Base-by-base conservation (phyloP, 2,113 vertebrate species). In the Corvus cornix region DNA sequence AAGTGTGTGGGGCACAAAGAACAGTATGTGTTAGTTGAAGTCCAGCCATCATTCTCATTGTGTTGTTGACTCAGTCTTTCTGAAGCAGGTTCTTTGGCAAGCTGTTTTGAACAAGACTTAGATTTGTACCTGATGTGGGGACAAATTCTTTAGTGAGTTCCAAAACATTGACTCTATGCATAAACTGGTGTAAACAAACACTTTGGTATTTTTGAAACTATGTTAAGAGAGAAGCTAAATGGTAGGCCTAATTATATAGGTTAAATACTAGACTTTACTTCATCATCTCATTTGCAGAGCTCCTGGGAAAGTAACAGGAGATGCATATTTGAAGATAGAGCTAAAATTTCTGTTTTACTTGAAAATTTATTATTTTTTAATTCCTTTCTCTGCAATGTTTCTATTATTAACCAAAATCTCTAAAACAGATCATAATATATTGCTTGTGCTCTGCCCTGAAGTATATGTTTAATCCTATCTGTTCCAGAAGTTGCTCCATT, bases 1-100 rank as follows among this genome's bases (percentile, higher is more conserved):
- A 44, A 44, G 7, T 16, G 16, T 14, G 23, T 33, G 49, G 35
- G 68, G 17, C 35, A 51, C 53, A 11, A 74, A 55, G 33, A 46
- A 12, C 1, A 1, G 6, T 9, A 9, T 0, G 0, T 27, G 28
- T 55, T 21, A 51, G 14, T 4, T 62, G 66, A 64, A 66, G 22
- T 41, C 66, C 37, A 66, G 67, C 33, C 52, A 10, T 66, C 33
- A n/a, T 70, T 83, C 26, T 24, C 7, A 2, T 9, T 55, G 33
- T 24, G 30, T 28, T 83, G 10, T 14, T 83, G 11, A 28, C 51
- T 86, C 56, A 30, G 51, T 46, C 56, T 56, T 75, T 56, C 52
- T 2, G 3, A 70, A 75, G 70, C 55, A 52, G 58, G 28, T 28
- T 78, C 31, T 62, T 67, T 44, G 31, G n/a, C 35, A 46, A 58